phyloP scores from a whole-genome alignment of 2,888 invertebrate species.

The Neria commutata region DNA sequence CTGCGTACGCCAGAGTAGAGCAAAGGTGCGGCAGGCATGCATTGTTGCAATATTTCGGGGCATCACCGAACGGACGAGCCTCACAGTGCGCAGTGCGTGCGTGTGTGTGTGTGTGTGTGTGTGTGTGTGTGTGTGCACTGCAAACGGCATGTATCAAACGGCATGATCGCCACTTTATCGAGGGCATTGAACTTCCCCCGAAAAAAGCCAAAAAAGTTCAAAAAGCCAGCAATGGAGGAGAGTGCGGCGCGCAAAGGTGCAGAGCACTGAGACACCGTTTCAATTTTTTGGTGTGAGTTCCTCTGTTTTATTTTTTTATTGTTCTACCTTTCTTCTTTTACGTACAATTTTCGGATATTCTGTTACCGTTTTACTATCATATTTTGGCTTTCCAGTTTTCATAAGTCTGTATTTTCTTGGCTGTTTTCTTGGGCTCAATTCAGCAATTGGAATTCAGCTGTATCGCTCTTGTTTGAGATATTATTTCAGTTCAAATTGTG shows the following conservation, averaged over 20 bases:
- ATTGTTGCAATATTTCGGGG: too few relatives aligned
- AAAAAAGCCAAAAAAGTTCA: neutral
- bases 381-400: too few relatives aligned
- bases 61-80: too few relatives aligned
- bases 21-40: too few relatives aligned
- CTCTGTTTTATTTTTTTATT: neutral
- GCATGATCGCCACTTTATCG: constrained; percentile 19
- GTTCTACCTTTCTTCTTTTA: neutral
- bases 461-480: too few relatives aligned
- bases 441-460: too few relatives aligned
- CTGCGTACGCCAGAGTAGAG: too few relatives aligned
- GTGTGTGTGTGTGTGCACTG: too few relatives aligned
- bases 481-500: too few relatives aligned
- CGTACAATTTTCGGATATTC: constrained; percentile 1
- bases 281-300: neutral
- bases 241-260: neutral
- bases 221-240: neutral
- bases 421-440: neutral
- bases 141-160: too few relatives aligned
- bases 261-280: constrained; percentile 5
- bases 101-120: too few relatives aligned
- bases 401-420: neutral
- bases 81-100: too few relatives aligned
- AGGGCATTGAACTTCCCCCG: constrained; percentile 12
- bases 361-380: constrained; percentile 20